These are phyloP conservation scores for Pelecanoides urinatrix DNA, from an alignment of 2,113 vertebrate genomes.

Conservation along the genomic window DNA sequence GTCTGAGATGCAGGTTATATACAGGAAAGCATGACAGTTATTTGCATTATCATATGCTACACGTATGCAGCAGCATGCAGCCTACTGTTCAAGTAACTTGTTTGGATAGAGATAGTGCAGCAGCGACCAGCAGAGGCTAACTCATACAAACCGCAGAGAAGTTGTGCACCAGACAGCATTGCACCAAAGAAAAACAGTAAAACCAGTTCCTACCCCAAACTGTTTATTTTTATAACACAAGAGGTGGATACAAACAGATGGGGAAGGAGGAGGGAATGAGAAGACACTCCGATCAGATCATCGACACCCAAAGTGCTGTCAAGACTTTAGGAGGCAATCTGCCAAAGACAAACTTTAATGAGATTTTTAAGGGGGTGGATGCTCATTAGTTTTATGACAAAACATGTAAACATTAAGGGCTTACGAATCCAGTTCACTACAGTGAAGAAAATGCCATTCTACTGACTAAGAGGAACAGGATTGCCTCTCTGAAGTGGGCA, in stretches of 20 bases:
- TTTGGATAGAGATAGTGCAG: not conserved
- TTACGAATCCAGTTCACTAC: not conserved
- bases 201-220: not conserved
- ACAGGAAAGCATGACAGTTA: not conserved
- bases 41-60: accelerated
- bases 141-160: not conserved
- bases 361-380: conserved; percentile 33
- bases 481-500: not conserved
- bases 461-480: not conserved
- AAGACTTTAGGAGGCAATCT: conserved; percentile 29
- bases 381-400: conserved; percentile 35
- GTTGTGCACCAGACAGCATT: not conserved
- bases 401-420: conserved; percentile 13
- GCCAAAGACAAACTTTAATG: conserved; percentile 43
- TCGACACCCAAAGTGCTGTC: conserved; percentile 27
- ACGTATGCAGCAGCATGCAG: not conserved
- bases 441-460: not conserved
- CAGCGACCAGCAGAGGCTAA: not conserved
- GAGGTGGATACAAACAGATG: conserved; percentile 51
- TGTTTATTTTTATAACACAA: conserved; percentile 31
- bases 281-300: not conserved
- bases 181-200: not conserved
- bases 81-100: not conserved
- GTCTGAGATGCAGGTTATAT: not conserved
- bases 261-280: conserved; percentile 58